Evolutionary conservation across 2,797 vertebrate species (phyloP), one percentile per base, ranked within the genome.

Genomic region (Thamnophis elegans): DNA sequence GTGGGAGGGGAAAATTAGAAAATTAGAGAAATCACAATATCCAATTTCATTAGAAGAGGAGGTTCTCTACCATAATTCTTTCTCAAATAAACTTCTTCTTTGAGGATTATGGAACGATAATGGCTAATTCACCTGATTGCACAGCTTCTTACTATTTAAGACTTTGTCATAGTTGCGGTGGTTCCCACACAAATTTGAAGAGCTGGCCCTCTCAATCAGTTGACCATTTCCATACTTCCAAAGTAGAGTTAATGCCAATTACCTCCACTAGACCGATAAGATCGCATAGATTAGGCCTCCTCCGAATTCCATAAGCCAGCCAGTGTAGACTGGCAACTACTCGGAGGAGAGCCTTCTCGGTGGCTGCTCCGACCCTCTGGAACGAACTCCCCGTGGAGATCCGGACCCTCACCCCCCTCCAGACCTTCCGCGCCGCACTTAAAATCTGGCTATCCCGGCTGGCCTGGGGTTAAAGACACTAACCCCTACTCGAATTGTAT

Each of bases 1-100:
- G 16, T 4, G 3, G 68, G 5, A 1, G 0, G 0, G 2, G 2
- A 7, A 18, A 58, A 58, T 58, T 26, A 26, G 59, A 60, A 60
- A 25, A 73, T 36, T 36, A 78, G 68, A 78, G 32, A 36, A 20
- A 42, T 78, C 32, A 78, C 32, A 78, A 78, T 42, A 42, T 42
- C 68, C 32, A 42, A 42, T 42, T 78, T 78, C 32, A 4, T 68
- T 78, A 78, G 20, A 47, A 47, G 20, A 25, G 18, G 9, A 22
- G 36, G 4, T 42, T 82, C 78, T 25, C 36, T 47, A 25, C 20
- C 73, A 25, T 82, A 47, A 42, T 20, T 47, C 20, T 42, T 82
- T 47, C 20, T 82, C 36, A 47, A 47, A 47, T 42, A 47, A 25
- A 82, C 82, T 12, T 47, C 47, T 47, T 82, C 20, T 47, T 82